Base-by-base conservation (phyloP, 2,888 invertebrate species). In the Aricia artaxerxes region DNA sequence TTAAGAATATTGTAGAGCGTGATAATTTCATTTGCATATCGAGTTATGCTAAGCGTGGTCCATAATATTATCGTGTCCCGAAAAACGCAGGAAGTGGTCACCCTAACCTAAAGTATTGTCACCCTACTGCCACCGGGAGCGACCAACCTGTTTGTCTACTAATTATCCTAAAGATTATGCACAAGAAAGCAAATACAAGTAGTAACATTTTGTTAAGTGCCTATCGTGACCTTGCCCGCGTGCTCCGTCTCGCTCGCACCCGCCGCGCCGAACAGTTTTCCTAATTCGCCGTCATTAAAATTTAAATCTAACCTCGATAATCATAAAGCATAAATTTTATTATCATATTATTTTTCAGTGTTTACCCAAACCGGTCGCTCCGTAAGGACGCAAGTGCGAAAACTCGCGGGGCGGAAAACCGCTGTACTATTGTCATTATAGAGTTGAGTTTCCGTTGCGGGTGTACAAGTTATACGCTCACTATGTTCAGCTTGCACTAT, bases 171-270 rank as follows among this genome's bases (percentile, higher is more conserved):
- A 57, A 78, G 60, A 44, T 60, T 44, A 79, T 79, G 79, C 78
- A 80, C 77, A 80, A 78, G 81, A 76, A 76, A 76, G 76, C 76
- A 49, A 53, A 76, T 31, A 53, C 76, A 57, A 76, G 44, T 49
- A 11, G 81, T 82, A 82, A 80, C 83, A 81, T 82, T 83, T 86
- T 84, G 85, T 83, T 85, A 79, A 84, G 79, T 90, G 89, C 89
- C 89, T 89, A 88, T 84, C 84, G 84, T 92, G 92, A 92, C 93
- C 93, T 93, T 93, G 93, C 84, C 80, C 80, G 80, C 80, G 80
- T 86, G 80, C 81, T 81, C 82, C 78, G 61, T 92, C 92, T 87
- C 90, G 31, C 83, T 93, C 89, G 82, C 89, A 86, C 92, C 60
- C 80, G 82, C 78, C 78, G 82, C 82, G 85, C 86, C 89, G 88